Evolutionary conservation across 2,888 invertebrate genomes (phyloP).

Genomic region (Leucophenga montana): DNA sequence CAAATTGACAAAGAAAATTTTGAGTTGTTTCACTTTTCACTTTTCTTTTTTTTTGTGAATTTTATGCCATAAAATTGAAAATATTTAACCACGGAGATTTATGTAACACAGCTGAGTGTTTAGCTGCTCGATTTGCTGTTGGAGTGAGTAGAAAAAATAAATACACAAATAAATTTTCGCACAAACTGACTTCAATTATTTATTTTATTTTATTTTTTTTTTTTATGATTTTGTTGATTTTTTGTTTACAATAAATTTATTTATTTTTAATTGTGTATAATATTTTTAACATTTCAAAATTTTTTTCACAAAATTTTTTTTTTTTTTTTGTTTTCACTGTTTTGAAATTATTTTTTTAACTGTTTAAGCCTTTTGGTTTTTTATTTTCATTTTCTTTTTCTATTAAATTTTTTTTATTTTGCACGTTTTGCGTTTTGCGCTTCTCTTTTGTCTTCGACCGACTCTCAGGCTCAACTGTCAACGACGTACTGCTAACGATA

Average conservation of each 20-base stretch:
- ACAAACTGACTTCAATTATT: background rate
- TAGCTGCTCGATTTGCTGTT: background rate
- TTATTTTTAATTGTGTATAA: constrained; percentile 29
- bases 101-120: constrained; percentile 21
- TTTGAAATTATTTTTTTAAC: too few relatives aligned
- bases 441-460: constrained; percentile 4
- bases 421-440: background rate
- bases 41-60: constrained; percentile 3
- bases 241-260: background rate
- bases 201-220: constrained; percentile 33
- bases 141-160: background rate
- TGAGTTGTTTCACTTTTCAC: background rate
- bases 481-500: constrained; percentile 64
- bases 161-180: background rate
- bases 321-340: constrained; percentile 29
- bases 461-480: constrained; percentile 65
- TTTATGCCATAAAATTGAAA: background rate
- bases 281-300: constrained; percentile 42
- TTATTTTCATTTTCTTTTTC: constrained; percentile 36
- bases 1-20: constrained; percentile 6
- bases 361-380: background rate
- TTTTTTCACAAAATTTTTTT: constrained; percentile 16
- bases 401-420: constrained; percentile 30
- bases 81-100: constrained; percentile 24
- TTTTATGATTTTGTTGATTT: constrained; percentile 1